Evolutionary conservation across 35 echinoderm and acorn worm species (phyloP), one percentile per base, ranked within the genome.

Genomic region (Apostichopus parvimensis): DNA sequence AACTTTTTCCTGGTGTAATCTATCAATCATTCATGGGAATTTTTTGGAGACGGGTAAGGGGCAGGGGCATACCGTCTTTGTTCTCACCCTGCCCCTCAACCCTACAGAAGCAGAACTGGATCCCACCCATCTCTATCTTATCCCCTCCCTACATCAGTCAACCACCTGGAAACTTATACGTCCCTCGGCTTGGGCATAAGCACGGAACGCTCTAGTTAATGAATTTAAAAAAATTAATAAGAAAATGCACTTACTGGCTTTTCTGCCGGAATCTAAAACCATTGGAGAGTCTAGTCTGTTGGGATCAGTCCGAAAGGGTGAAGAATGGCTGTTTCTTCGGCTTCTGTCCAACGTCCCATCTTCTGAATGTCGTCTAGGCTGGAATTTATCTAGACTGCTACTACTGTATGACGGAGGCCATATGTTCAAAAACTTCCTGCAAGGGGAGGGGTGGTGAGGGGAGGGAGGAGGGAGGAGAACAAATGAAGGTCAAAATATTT

Each of bases 351-450:
- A 65, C 9, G 90, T 56, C 61, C 76, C 79, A 70, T 92, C 90
- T 80, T 92, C 90, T 18, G 90, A 92, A 56, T 92, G 76, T 61
- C 90, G 56, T 58, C 90, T 78, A 57, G 34, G 55, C 56, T 84
- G 81, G 54, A 84, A 84, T 84, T 84, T 84, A 59, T 84, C 81
- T 59, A 84, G 23, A 25, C 81, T 84, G 57, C 81, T 84, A 59
- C 81, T 84, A 59, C 81, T 84, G 81, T 84, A 21, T 58, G 81
- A 84, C 5, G 81, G 81, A 22, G 81, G 58, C 81, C 57, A 58
- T 56, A 84, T 84, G 81, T 84, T 84, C 56, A 84, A 84, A 84
- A 84, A 84, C 58, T 84, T 84, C 52, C 81, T 84, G 52, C 53
- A 84, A 58, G 8, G 7, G 56, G 14, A 54, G 2, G 11, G 13